These are phyloP conservation scores for Ctenopoma multispine DNA, from an alignment of 2,797 vertebrate species.

Conservation along the genomic window DNA sequence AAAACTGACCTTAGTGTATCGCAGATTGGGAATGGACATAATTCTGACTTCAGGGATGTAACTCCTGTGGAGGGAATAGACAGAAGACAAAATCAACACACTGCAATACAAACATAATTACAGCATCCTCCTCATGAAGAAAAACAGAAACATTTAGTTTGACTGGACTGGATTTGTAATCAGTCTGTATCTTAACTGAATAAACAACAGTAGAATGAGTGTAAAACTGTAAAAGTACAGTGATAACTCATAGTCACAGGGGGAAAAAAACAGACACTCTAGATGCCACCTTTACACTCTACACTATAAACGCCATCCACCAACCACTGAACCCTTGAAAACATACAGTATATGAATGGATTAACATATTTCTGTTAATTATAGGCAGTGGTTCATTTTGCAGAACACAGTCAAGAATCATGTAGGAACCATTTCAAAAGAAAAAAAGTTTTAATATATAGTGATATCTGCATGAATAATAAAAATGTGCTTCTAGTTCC, in stretches of 20 bases:
- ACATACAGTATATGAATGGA: no score
- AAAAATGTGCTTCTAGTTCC: conserved; percentile 2
- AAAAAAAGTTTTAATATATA: neutral
- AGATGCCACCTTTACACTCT: no score
- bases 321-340: no score
- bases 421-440: neutral
- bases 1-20: conserved; percentile 93
- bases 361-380: no score
- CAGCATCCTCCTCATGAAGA: neutral
- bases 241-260: no score
- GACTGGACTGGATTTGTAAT: neutral
- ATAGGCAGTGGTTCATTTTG: neutral
- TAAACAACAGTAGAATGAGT: neutral
- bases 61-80: conserved; percentile 83
- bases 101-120: neutral
- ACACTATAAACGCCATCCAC: neutral
- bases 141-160: neutral
- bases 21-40: conserved; percentile 99
- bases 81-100: conserved; percentile 20
- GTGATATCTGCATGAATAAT: conserved; percentile 9
- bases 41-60: conserved; percentile 99
- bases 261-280: no score
- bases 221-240: no score
- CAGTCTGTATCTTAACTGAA: neutral
- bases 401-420: neutral